Evolutionary conservation across 35 echinoderm and acorn worm genomes (phyloP).

Genomic region (Anneissia japonica): DNA sequence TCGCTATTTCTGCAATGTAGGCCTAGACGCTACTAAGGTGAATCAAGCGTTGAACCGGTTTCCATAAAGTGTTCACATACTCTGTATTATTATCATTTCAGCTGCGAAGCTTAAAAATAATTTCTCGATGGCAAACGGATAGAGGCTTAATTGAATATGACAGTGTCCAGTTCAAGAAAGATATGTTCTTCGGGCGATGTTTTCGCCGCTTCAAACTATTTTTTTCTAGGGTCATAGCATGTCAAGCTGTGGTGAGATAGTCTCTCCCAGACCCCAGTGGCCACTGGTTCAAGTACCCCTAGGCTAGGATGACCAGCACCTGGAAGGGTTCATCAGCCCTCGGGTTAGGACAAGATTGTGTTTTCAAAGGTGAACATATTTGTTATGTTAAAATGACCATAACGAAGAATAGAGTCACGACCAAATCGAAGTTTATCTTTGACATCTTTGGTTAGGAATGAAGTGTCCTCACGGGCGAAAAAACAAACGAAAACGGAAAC

Average conservation of each 20-base stretch:
- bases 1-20: too few relatives aligned
- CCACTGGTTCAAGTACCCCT: neutral
- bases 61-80: neutral
- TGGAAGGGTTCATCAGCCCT: neutral
- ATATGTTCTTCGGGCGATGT: neutral
- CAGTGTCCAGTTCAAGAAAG: neutral
- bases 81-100: neutral
- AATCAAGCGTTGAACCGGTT: too few relatives aligned
- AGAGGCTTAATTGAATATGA: neutral
- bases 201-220: neutral
- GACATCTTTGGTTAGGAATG: neutral
- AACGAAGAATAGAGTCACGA: neutral
- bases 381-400: neutral
- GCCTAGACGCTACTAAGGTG: too few relatives aligned
- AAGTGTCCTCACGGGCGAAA: neutral
- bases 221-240: neutral
- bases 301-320: neutral
- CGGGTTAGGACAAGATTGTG: neutral
- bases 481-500: neutral
- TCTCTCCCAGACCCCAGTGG: neutral
- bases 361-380: neutral
- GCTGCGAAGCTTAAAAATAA: neutral
- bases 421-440: neutral
- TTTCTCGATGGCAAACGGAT: neutral
- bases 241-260: neutral